Base-by-base conservation (phyloP, 92 coral and sea anemone genomes). In the Heteractis magnifica region DNA sequence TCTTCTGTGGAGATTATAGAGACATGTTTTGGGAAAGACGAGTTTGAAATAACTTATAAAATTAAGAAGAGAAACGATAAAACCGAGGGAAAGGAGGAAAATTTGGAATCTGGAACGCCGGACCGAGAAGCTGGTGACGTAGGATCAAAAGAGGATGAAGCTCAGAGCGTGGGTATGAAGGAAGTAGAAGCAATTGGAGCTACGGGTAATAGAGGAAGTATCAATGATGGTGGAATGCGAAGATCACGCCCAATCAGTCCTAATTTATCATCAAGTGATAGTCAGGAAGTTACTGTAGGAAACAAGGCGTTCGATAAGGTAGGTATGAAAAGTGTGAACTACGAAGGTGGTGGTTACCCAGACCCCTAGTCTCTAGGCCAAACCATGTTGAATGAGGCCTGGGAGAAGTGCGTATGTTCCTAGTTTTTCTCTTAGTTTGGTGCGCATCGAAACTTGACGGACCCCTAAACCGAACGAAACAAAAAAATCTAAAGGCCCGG, bases 241-340 rank as follows among this genome's bases (percentile, higher is more conserved):
- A 49, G 84, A 44, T 90, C 97, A 52, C 89, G 94, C n/a, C 90
- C 97, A 0, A 85, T 90, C 14, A 93, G 97, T 70, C 97, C 97
- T 16, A 87, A 89, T 48, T 87, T 93, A 48, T 93, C 97, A 51
- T 93, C 97, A 1, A 79, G 85, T 6, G 86, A 82, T 56, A 91
- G 94, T 76, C 88, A 88, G n/a, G 97, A 93, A 44, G 94, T 88
- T 12, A 91, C 97, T 15, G 87, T 93, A 50, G 97, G 97, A 48
- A 91, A 89, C 78, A 89, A 90, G 56, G 84, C 90, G 34, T 86
- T 93, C 75, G 97, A 93, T 70, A 91, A 89, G 94, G 97, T 93
- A 88, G 4, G 88, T 16, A n/a, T 68, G 19, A 16, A 77, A 15
- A 10, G 49, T 23, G 19, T 34, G 18, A 65, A 26, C 15, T 64